Evolutionary conservation across 1,140 invertebrate genomes (phyloP).

Genomic region (Pomacea maculata): DNA sequence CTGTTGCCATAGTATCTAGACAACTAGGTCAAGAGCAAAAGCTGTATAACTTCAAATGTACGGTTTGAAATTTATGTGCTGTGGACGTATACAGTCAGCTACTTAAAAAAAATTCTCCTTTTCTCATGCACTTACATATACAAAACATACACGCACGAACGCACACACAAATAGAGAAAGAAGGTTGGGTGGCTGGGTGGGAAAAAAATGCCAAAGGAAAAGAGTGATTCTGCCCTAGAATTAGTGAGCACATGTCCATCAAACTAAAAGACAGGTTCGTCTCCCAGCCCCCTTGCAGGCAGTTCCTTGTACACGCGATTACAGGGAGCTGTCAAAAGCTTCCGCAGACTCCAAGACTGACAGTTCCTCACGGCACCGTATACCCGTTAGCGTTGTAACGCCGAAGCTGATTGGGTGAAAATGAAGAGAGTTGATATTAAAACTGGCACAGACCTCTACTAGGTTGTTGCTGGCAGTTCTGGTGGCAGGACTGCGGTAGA

Average conservation of each 20-base stretch:
- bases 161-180: not conserved
- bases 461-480: conserved; percentile 19
- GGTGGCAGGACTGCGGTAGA: conserved; percentile 4
- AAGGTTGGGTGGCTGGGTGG: too few species aligned
- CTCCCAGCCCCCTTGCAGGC: too few species aligned
- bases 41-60: too few species aligned
- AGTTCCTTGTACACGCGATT: not conserved
- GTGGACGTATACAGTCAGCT: too few species aligned
- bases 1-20: too few species aligned
- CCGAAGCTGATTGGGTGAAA: conserved; percentile 1
- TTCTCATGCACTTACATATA: too few species aligned
- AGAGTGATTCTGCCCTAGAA: not conserved
- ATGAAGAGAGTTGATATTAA: conserved; percentile 1
- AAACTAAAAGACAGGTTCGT: too few species aligned
- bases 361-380: not conserved
- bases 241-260: not conserved
- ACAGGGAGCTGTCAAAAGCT: not conserved
- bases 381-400: not conserved
- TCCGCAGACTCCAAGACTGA: not conserved
- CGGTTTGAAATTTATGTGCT: too few species aligned
- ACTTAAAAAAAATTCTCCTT: too few species aligned
- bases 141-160: too few species aligned
- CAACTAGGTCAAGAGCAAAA: too few species aligned
- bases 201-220: not conserved
- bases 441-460: not conserved